These are phyloP conservation scores for Orthonychiurus folsomi DNA, from an alignment of 2,888 invertebrate species.

Conservation along the genomic window DNA sequence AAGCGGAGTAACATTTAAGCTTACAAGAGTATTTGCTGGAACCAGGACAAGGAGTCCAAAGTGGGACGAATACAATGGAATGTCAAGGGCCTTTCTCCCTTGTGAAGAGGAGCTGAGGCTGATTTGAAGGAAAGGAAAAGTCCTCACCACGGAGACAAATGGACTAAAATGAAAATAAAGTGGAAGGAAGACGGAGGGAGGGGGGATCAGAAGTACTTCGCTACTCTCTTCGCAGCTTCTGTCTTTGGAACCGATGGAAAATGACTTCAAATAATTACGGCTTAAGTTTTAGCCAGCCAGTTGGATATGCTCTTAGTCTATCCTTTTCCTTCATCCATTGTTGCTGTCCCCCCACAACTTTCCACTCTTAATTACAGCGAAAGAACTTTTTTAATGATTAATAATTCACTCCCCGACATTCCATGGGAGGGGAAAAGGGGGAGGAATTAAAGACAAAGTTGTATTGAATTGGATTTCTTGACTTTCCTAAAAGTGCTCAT, in stretches of 20 bases:
- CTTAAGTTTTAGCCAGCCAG: constrained; percentile 4
- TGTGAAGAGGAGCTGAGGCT: too few relatives aligned
- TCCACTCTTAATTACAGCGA: constrained; percentile 26
- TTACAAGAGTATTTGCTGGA: too few relatives aligned
- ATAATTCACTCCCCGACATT: constrained; percentile 19
- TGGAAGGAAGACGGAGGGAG: background rate
- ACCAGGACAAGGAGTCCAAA: too few relatives aligned
- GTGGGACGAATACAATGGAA: too few relatives aligned
- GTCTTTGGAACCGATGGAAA: constrained; percentile 8
- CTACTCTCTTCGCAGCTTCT: constrained; percentile 2
- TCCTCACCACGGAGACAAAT: too few relatives aligned
- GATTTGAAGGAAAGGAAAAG: too few relatives aligned
- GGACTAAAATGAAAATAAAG: constrained; percentile 15
- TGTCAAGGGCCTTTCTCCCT: too few relatives aligned
- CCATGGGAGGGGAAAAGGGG: constrained; percentile 9
- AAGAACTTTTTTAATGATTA: constrained; percentile 29
- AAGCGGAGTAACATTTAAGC: too few relatives aligned
- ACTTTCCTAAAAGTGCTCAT: too few relatives aligned
- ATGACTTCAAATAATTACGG: constrained; percentile 21
- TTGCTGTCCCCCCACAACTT: constrained; percentile 17
- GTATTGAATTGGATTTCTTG: constrained; percentile 3
- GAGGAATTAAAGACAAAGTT: background rate
- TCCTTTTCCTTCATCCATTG: constrained; percentile 20
- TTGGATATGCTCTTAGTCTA: background rate
- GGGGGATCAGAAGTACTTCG: background rate